Evolutionary conservation across 2,888 invertebrate species (phyloP).

Genomic region (Miltochrista miniata): DNA sequence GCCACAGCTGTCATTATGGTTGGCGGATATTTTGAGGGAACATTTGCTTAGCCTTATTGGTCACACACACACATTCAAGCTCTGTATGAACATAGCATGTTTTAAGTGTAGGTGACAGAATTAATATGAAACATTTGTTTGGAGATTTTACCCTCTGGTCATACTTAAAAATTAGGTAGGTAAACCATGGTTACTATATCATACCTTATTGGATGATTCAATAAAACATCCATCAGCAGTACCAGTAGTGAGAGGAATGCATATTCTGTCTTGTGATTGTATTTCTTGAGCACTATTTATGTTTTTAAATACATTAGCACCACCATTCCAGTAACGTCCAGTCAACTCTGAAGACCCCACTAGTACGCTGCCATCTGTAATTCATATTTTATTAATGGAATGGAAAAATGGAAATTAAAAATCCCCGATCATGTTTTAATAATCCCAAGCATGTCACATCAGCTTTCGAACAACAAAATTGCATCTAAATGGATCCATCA

Average conservation of each 20-base stretch:
- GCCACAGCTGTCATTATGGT: no score
- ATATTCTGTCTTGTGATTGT: conserved; percentile 46
- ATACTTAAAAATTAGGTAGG: no score
- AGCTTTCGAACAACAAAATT: no score
- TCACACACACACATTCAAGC: no score
- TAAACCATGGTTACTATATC: background rate
- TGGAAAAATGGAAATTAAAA: background rate
- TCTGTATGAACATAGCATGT: no score
- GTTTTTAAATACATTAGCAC: conserved; percentile 57
- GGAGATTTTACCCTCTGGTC: no score
- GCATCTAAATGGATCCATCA: no score
- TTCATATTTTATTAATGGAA: background rate
- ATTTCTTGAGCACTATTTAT: conserved; percentile 47
- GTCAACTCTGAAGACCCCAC: conserved; percentile 76
- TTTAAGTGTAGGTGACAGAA: no score
- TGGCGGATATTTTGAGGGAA: no score
- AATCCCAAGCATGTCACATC: background rate
- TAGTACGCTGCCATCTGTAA: conserved; percentile 69
- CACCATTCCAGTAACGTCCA: conserved; percentile 78
- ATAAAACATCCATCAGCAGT: conserved; percentile 75
- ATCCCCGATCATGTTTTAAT: background rate
- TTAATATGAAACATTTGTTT: no score
- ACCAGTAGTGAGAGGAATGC: conserved; percentile 60
- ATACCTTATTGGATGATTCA: conserved; percentile 62
- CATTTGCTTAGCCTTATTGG: no score